Evolutionary conservation across 2,888 invertebrate species (phyloP).

Genomic region (Drosophila imparisetae): DNA sequence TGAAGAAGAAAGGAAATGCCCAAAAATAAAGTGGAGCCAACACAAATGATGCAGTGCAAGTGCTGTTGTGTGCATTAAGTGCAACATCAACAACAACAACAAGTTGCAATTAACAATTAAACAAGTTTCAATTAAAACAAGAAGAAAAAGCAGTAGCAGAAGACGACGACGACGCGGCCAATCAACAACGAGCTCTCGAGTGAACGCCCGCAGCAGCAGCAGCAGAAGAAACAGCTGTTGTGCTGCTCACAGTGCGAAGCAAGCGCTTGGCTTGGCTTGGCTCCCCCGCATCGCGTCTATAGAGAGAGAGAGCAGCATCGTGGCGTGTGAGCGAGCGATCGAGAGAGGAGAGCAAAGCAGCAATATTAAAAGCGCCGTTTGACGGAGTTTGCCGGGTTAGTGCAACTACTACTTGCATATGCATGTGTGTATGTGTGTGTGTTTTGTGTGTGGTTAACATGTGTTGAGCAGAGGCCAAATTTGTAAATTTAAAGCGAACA

Average conservation of each 20-base stretch:
- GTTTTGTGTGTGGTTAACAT: conserved; percentile 26
- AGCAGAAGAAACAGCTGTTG: conserved; percentile 72
- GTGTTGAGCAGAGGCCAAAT: conserved; percentile 30
- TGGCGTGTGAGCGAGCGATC: conserved; percentile 41
- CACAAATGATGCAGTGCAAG: conserved; percentile 29
- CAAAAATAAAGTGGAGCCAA: conserved; percentile 30
- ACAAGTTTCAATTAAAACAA: conserved; percentile 62
- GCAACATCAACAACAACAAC: conserved; percentile 33
- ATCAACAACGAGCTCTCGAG: conserved; percentile 52
- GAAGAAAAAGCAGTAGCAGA: conserved; percentile 29
- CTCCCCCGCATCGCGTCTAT: conserved; percentile 61
- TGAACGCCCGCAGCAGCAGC: conserved; percentile 65
- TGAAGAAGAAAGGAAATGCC: conserved; percentile 23
- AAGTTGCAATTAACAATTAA: conserved; percentile 50
- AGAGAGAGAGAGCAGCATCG: conserved; percentile 12
- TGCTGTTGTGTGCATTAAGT: conserved; percentile 19
- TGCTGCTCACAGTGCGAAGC: conserved; percentile 56
- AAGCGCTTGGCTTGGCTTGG: conserved; percentile 22
- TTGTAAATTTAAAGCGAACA: conserved; percentile 11
- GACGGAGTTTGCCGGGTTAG: conserved; percentile 71
- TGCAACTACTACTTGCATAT: conserved; percentile 30
- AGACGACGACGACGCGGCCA: conserved; percentile 27
- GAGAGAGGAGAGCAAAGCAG: conserved; percentile 31
- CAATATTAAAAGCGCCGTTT: conserved; percentile 54
- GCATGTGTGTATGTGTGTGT: conserved; percentile 12